Conservation (phyloP, 2,888 invertebrate genomes). For the Microplitis deprimator region DNA sequence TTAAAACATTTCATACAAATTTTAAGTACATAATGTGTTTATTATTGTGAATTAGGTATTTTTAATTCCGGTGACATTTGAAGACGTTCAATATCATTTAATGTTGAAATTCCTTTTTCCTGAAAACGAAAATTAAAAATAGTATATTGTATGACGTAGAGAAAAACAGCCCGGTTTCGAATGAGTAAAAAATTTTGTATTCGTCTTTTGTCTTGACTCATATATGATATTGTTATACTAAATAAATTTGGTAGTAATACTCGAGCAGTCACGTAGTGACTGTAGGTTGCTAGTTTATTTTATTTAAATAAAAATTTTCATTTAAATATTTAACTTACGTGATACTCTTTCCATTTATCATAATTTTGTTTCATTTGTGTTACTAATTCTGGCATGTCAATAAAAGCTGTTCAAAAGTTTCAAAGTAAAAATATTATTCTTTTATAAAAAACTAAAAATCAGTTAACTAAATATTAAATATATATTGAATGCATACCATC, state of each 20-base stretch:
- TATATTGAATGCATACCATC: conserved; percentile 77
- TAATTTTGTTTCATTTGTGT: conserved; percentile 89
- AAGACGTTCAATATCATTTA: conserved; percentile 78
- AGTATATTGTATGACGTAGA: neutral
- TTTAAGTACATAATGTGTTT: neutral
- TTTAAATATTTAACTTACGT: conserved; percentile 68
- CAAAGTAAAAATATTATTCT: conserved; percentile 32
- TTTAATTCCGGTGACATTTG: conserved; percentile 62
- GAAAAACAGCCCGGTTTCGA: too few species aligned
- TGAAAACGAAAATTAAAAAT: conserved; percentile 44
- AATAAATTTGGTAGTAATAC: too few species aligned
- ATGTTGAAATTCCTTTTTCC: conserved; percentile 81
- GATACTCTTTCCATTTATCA: conserved; percentile 90
- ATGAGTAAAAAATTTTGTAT: too few species aligned
- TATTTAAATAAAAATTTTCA: conserved; percentile 1
- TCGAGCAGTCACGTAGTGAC: neutral
- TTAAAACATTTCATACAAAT: conserved; percentile 5
- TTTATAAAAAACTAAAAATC: conserved; percentile 5
- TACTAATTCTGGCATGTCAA: conserved; percentile 93
- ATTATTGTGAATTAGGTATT: conserved; percentile 48
- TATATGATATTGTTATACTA: too few species aligned
- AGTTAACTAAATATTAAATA: neutral
- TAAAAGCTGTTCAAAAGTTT: conserved; percentile 76
- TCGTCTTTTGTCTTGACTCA: too few species aligned
- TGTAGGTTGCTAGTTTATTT: neutral